Percentiles rank a stretch among this genome's conserved stretches.
Evolutionary conservation across 1,140 invertebrate species (phyloP).

Genomic region (Anagrus nilaparvatae): DNA sequence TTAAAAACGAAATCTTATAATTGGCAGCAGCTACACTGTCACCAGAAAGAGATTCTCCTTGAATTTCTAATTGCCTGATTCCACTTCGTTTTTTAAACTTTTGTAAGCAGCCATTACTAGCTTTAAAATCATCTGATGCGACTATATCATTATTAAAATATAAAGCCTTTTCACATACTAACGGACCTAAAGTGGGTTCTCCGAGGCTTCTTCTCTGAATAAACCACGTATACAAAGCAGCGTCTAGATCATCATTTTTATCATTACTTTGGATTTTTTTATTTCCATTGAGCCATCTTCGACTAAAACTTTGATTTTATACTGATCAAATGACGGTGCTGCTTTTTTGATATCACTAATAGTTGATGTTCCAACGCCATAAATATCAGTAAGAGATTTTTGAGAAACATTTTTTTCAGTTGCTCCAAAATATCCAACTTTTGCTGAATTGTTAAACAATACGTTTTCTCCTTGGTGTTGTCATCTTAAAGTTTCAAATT

Average conservation of each 20-base stretch:
- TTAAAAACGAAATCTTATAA: not conserved
- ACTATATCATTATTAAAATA: constrained; percentile 5
- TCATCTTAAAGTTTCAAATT: no score
- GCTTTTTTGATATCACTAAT: no score
- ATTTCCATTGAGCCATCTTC: no score
- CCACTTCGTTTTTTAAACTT: constrained; percentile 30
- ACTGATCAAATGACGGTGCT: no score
- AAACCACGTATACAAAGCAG: constrained; percentile 22
- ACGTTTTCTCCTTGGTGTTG: no score
- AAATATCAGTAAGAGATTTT: no score
- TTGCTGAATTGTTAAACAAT: no score
- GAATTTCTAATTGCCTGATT: constrained; percentile 27
- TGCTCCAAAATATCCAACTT: no score
- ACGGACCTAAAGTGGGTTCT: constrained; percentile 18
- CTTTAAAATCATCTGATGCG: constrained; percentile 18
- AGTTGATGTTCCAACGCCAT: no score
- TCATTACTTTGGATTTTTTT: no score
- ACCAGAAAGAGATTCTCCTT: constrained; percentile 27
- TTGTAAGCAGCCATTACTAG: constrained; percentile 32
- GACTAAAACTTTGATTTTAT: no score
- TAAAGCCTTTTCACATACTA: constrained; percentile 11
- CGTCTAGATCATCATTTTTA: constrained; percentile 15
- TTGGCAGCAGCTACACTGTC: constrained; percentile 17
- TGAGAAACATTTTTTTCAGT: no score
- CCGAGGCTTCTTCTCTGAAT: constrained; percentile 28